Evolutionary conservation across 2,888 invertebrate species (phyloP), one percentile per base, ranked within the genome.

Genomic region (Nephrotoma guestfalica): DNA sequence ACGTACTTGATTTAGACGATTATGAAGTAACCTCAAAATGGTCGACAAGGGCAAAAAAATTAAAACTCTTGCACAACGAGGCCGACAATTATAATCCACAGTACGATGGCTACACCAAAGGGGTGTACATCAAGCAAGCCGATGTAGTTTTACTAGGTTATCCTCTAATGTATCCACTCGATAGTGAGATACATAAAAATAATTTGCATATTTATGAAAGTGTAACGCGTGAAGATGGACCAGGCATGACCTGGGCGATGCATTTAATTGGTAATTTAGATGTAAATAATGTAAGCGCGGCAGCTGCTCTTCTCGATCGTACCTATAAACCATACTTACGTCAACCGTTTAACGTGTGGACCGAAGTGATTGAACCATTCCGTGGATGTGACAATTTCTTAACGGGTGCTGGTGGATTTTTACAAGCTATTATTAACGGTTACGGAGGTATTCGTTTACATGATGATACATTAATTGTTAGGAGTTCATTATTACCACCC

Each of bases 201-300:
- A 94, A 94, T 88, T 89, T 94, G 30, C 88, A 90, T 0, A 93
- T 93, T 88, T 94, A 94, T 90, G 93, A 93, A 88, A 90, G 92
- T 0, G 92, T 93, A 11, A 94, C 93, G 0, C 91, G 94, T 0
- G 89, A 89, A 83, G 91, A 89, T 30, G 94, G 94, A 0, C 94
- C 94, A 0, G 94, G 94, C 0, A 94, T 94, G 94, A 94, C 94
- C 0, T 94, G 94, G 94, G 93, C 94, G 85, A 94, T 94, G 93
- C 94, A 94, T 89, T 90, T 93, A 0, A 92, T 93, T 0, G 94
- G 93, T 5, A 93, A 93, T 88, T 89, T 94, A 57, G 91, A 91
- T 41, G 88, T 93, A 11, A 91, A 90, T 0, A 91, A 93, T 47
- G 88, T 89, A 1, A 87, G 88, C 0, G 90, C 91, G 41, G 94